Percentiles rank a stretch among this genome's conserved stretches.
These are phyloP conservation scores for Rapana venosa DNA, from an alignment of 2,888 invertebrate genomes.

Conservation along the genomic window DNA sequence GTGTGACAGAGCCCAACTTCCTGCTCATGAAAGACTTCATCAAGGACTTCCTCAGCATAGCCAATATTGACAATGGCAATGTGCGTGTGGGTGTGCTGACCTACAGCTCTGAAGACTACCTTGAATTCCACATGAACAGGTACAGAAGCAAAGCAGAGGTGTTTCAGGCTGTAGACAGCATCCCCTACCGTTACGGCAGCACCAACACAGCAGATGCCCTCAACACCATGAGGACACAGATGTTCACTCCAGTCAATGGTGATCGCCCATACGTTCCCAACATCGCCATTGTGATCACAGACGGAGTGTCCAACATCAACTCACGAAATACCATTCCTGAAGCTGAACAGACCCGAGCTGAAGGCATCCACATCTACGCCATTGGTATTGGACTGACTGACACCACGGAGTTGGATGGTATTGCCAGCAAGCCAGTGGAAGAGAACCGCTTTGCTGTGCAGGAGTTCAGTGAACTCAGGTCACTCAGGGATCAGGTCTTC, in stretches of 20 bases:
- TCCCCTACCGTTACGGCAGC: conserved; percentile 60
- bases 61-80: conserved; percentile 53
- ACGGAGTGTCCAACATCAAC: conserved; percentile 74
- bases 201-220: conserved; percentile 68
- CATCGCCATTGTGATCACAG: conserved; percentile 68
- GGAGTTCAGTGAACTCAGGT: conserved; percentile 57
- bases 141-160: conserved; percentile 55
- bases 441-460: conserved; percentile 58
- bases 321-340: conserved; percentile 66
- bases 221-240: conserved; percentile 55
- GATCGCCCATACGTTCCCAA: conserved; percentile 69
- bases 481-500: conserved; percentile 57
- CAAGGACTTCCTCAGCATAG: conserved; percentile 57
- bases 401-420: conserved; percentile 63
- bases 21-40: conserved; percentile 61
- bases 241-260: conserved; percentile 56
- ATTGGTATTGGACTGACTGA: conserved; percentile 63
- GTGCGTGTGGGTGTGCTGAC: conserved; percentile 59
- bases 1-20: conserved; percentile 66
- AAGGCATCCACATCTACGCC: conserved; percentile 59
- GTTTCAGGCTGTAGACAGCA: conserved; percentile 63
- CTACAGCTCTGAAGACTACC: conserved; percentile 59
- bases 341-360: conserved; percentile 58
- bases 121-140: conserved; percentile 68
- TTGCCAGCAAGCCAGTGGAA: conserved; percentile 59